Conservation (phyloP, 1,140 invertebrate genomes). For the Aradophagus sp. region DNA sequence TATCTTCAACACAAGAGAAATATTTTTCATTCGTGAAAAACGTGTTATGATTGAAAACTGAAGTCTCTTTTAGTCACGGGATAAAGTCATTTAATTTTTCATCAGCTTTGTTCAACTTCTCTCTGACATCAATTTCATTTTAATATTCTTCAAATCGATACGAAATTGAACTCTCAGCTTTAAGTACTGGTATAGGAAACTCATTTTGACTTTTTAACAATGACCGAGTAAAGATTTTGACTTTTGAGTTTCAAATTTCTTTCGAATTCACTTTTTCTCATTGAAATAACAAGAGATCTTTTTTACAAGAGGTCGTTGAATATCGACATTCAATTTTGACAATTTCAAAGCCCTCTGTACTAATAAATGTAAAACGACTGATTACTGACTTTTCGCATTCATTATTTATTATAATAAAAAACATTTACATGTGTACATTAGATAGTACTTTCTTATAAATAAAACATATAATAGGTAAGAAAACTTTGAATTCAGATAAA, state of each 20-base stretch:
- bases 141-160: slow-evolving; percentile 56
- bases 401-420: too few relatives aligned
- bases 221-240: slow-evolving; percentile 35
- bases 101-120: slow-evolving; percentile 52
- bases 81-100: slow-evolving; percentile 57
- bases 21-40: slow-evolving; percentile 49
- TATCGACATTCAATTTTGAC: too few relatives aligned
- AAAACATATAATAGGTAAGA: too few relatives aligned
- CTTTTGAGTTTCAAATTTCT: slow-evolving; percentile 32
- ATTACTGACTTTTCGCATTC: too few relatives aligned
- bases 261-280: slow-evolving; percentile 15
- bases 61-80: slow-evolving; percentile 51
- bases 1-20: slow-evolving; percentile 43
- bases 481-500: too few relatives aligned
- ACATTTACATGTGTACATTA: too few relatives aligned
- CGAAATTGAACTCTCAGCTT: slow-evolving; percentile 55
- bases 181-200: slow-evolving; percentile 53
- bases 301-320: too few relatives aligned
- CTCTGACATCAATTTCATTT: slow-evolving; percentile 57
- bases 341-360: too few relatives aligned
- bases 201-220: slow-evolving; percentile 53
- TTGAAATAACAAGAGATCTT: slow-evolving; percentile 9
- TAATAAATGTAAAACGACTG: too few relatives aligned
- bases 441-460: too few relatives aligned
- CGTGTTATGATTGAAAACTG: slow-evolving; percentile 56